Conservation (phyloP, 1,140 invertebrate genomes). For the Hirudo medicinalis region DNA sequence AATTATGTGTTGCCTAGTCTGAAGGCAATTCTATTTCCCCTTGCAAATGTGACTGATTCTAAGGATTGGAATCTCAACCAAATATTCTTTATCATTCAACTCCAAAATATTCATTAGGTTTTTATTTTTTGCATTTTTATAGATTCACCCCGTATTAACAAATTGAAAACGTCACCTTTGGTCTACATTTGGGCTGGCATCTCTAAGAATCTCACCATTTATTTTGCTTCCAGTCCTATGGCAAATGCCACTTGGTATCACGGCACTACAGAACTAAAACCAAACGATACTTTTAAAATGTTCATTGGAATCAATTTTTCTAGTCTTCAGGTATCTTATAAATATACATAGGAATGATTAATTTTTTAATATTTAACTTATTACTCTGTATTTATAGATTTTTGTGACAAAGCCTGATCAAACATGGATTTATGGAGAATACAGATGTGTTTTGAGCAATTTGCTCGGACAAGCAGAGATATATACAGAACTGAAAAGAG, state of each 20-base stretch:
- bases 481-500: neutral
- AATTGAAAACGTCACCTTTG: neutral
- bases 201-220: neutral
- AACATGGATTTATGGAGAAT: slow-evolving; percentile 7
- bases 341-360: no score
- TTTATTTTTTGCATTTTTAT: no score
- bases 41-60: no score
- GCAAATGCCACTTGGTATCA: slow-evolving; percentile 5
- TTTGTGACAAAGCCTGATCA: neutral
- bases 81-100: no score
- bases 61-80: no score
- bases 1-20: no score
- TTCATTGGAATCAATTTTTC: neutral
- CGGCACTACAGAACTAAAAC: neutral
- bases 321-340: neutral
- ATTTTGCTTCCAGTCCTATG: neutral
- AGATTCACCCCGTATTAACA: neutral
- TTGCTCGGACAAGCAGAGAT: neutral
- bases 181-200: neutral
- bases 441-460: neutral
- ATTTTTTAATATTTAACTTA: no score
- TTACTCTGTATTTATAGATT: neutral
- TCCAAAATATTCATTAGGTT: no score
- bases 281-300: neutral
- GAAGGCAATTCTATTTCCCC: no score